Evolutionary conservation across 2,888 invertebrate species (phyloP), one percentile per base, ranked within the genome.

Genomic region (Cheilosia grossa): DNA sequence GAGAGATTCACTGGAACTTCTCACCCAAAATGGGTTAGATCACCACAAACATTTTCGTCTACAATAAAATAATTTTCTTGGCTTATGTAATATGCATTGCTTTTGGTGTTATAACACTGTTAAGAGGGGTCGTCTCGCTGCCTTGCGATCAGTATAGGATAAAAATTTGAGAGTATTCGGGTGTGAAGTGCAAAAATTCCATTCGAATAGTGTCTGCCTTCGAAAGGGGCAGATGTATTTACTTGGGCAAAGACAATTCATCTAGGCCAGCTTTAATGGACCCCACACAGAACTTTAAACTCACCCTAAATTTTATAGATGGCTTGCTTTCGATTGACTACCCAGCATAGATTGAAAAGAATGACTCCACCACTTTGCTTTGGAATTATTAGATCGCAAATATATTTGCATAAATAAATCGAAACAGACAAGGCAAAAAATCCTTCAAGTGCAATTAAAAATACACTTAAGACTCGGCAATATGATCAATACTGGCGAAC

Each of bases 81-180:
- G 44, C 82, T 83, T 74, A 74, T 79, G 66, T 77, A 82, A 82
- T 79, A 79, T 79, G 73, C 73, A 83, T 74, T 78, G 56, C 47
- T 30, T 73, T 78, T 67, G 37, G 61, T 64, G 53, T 61, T 69
- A 51, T 49, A 64, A 58, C 40, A 17, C 47, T 49, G 24, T n/a
- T 53, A 13, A 42, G 19, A 42, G 17, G 21, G 58, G 21, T 19
- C 13, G 19, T 56, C 51, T 40, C 7, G 42, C 42, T 44, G 5
- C 19, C 21, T 33, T n/a, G 10, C 42, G 30, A 72, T 42, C 21
- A 33, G 40, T n/a, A 13, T 15, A 40, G 21, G 13, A 0, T 10
- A 4, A 13, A 37, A 42, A 44, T 13, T 19, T 19, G 30, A 72
- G 21, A 42, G 33, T 19, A 33, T 53, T 24, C 42, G 61, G 30